Conservation (phyloP, 2,113 vertebrate species). For the Corythaeola cristata region DNA sequence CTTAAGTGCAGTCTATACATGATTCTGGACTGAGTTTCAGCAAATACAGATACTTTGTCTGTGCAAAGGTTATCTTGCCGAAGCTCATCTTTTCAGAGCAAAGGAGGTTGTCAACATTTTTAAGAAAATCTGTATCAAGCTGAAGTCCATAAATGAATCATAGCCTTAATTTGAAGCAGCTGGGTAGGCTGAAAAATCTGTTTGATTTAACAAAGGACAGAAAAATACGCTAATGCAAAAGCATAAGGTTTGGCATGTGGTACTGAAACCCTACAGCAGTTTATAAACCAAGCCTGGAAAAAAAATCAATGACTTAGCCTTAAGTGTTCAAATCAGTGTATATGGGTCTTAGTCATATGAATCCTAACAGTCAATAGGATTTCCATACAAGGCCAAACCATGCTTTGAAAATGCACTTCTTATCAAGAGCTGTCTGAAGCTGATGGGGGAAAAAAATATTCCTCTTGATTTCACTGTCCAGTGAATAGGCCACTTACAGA, state of each 20-base stretch:
- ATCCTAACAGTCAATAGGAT: background rate
- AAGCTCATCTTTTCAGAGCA: background rate
- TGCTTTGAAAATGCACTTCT: background rate
- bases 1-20: background rate
- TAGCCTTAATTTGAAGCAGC: background rate
- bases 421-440: background rate
- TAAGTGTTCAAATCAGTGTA: background rate
- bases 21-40: background rate
- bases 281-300: background rate
- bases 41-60: background rate
- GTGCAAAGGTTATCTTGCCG: background rate
- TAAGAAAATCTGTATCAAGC: conserved; percentile 26
- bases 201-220: conserved; percentile 10
- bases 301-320: conserved; percentile 2
- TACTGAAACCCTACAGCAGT: background rate
- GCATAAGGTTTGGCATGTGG: background rate
- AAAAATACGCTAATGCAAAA: conserved; percentile 23
- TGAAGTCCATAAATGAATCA: background rate
- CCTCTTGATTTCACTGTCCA: background rate
- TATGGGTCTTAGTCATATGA: background rate
- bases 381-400: background rate
- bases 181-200: background rate
- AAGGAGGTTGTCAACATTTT: background rate
- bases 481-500: background rate
- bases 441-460: background rate